Conservation (phyloP, 2,113 vertebrate genomes). For the Microcebus ravelobensis region DNA sequence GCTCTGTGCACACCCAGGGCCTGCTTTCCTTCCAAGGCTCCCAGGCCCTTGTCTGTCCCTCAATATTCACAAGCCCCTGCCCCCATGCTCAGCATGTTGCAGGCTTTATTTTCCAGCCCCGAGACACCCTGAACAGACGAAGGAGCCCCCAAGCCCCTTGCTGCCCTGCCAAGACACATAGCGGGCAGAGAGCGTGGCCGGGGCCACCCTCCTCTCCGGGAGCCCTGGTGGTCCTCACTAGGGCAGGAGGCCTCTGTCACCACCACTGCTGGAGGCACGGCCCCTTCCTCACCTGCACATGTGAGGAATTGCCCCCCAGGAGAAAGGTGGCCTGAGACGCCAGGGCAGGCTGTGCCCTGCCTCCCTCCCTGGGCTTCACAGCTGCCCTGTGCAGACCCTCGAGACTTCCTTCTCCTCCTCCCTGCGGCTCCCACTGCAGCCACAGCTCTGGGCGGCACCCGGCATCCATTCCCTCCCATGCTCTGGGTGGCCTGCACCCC, state of each 20-base stretch:
- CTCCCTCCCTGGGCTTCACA: not conserved
- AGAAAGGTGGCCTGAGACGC: not conserved
- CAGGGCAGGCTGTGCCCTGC: not conserved
- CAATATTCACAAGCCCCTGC: not conserved
- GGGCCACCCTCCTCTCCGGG: not conserved
- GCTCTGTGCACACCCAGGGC: rapidly evolving
- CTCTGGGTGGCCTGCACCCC: not conserved
- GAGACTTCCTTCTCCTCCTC: not conserved
- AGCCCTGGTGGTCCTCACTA: not conserved
- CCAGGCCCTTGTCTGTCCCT: not conserved
- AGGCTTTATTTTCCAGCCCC: not conserved
- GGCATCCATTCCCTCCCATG: rapidly evolving
- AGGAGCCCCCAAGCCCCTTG: not conserved
- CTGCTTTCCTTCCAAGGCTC: not conserved
- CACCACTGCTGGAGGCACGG: rapidly evolving
- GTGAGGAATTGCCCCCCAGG: not conserved
- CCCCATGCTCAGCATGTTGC: rapidly evolving
- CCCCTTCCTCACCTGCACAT: not conserved
- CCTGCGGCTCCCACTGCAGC: rapidly evolving
- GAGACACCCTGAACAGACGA: not conserved
- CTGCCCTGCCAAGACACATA: not conserved
- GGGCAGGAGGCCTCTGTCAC: not conserved
- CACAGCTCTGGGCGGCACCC: not conserved
- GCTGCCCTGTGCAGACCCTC: not conserved
- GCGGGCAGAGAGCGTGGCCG: not conserved